A percentile compares a stretch with the other conserved stretches of the same genome.
phyloP scores from a whole-genome alignment of 1,140 invertebrate genomes.

The Drosophila rufa region DNA sequence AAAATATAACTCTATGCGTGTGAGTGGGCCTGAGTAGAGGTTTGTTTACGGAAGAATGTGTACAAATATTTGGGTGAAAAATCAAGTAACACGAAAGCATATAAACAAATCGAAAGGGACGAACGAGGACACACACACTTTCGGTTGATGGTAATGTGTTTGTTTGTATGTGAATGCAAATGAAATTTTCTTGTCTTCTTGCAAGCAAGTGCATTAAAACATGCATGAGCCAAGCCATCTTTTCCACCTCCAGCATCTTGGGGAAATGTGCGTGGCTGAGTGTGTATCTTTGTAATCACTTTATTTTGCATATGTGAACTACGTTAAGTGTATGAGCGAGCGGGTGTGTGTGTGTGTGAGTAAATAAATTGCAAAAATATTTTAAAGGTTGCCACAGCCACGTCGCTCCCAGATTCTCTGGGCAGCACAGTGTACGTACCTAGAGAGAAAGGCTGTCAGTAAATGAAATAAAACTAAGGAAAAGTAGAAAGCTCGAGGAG shows the following conservation, averaged over 20 bases:
- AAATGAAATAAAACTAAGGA: slow-evolving; percentile 73
- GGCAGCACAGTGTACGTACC: slow-evolving; percentile 21
- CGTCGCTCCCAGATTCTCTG: slow-evolving; percentile 46
- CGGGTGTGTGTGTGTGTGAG: slow-evolving; percentile 27
- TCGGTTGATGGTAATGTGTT: slow-evolving; percentile 20
- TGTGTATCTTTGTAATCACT: slow-evolving; percentile 76
- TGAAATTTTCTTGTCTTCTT: slow-evolving; percentile 63
- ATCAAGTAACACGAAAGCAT: slow-evolving; percentile 35
- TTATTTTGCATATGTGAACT: slow-evolving; percentile 79
- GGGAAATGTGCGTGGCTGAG: slow-evolving; percentile 19
- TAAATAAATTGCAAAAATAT: slow-evolving; percentile 79
- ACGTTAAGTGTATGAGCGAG: slow-evolving; percentile 63
- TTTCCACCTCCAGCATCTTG: slow-evolving; percentile 31
- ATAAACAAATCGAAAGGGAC: slow-evolving; percentile 59
- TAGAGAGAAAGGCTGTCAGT: slow-evolving; percentile 34
- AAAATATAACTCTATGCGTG: slow-evolving; percentile 23
- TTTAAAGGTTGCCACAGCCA: slow-evolving; percentile 76
- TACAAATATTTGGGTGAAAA: slow-evolving; percentile 64
- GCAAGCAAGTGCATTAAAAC: slow-evolving; percentile 68
- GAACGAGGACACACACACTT: slow-evolving; percentile 9
- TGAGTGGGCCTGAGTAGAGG: too few species aligned
- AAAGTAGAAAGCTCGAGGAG: slow-evolving; percentile 11
- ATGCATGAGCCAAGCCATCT: slow-evolving; percentile 55
- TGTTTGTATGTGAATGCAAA: slow-evolving; percentile 64
- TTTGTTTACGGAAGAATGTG: slow-evolving; percentile 17